These are phyloP conservation scores for Trididemnum miniatum DNA, from an alignment of 23 tunicate genomes.

Conservation along the genomic window DNA sequence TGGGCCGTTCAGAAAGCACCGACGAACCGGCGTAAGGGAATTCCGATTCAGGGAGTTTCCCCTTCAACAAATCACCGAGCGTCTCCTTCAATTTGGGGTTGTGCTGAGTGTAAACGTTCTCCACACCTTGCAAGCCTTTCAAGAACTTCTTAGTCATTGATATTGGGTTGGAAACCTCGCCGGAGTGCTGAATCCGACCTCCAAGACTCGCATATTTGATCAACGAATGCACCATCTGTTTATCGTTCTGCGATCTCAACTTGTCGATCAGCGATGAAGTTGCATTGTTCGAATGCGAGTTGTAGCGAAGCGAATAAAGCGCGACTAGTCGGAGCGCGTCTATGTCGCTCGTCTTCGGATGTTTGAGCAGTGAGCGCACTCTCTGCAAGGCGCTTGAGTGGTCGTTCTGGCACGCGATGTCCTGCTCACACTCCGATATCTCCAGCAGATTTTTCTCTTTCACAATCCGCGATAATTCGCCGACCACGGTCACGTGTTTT, in stretches of 20 bases:
- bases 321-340: conserved; percentile 85
- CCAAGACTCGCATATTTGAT: conserved; percentile 61
- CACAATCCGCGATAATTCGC: conserved; percentile 84
- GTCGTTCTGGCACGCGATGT: conserved; percentile 69
- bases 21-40: conserved; percentile 80
- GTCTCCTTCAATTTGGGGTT: conserved; percentile 68
- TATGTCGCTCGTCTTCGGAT: conserved; percentile 40
- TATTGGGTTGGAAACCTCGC: conserved; percentile 42
- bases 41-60: conserved; percentile 52
- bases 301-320: conserved; percentile 77
- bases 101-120: conserved; percentile 99
- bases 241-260: conserved; percentile 10
- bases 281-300: conserved; percentile 67
- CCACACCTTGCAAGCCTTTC: conserved; percentile 92
- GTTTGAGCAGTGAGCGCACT: conserved; percentile 46
- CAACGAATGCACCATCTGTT: conserved; percentile 36
- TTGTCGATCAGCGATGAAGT: conserved; percentile 70
- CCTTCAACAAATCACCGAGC: conserved; percentile 66
- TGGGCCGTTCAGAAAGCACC: conserved; percentile 55
- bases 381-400: conserved; percentile 69
- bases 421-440: conserved; percentile 97
- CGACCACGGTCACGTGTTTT: conserved; percentile 96
- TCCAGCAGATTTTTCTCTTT: conserved; percentile 61
- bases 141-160: conserved; percentile 72
- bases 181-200: background rate